Base-by-base conservation (phyloP, 2,113 vertebrate genomes). In the Dasypus novemcinctus region DNA sequence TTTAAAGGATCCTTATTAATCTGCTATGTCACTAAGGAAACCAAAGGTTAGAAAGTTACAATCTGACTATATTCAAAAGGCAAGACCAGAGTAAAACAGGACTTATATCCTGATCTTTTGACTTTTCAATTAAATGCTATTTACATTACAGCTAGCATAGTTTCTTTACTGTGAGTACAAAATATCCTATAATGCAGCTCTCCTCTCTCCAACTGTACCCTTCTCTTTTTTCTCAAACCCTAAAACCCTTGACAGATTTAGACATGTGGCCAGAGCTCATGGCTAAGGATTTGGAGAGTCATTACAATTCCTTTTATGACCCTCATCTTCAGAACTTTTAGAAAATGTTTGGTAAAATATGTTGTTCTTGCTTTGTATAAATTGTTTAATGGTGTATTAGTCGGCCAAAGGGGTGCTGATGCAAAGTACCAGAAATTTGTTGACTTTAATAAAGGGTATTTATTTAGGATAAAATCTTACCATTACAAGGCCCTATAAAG, bases 1-100 rank as follows among this genome's bases (percentile, higher is more conserved):
- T 91, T 57, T 31, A 90, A 94, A 90, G 18, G 3, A 29, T 80
- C 38, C 14, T 93, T 90, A 84, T 61, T 87, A 92, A 96, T 83
- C 82, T 92, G 1, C 61, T 83, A 41, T 68, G 64, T 72, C 38
- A 43, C 31, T 87, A 31, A 57, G 43, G 43, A 93, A 87, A 41
- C 29, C 38, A 95, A 93, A 90, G 27, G 1, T 78, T 90, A 93
- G 46, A 71, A 93, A 87, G 46, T 78, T 95, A 76, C 29, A 54
- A 76, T 80, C 90, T 94, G 95, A 91, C 31, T 69, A 46, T 89
- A 41, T 10, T 71, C 31, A 85, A 93, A 94, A 94, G 38, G 20
- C 23, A 87, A 87, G 46, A 54, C 38, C 4, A 66, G 9, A 27
- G n/a, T 33, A 95, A 94, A 93, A 31, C 36, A 84, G 27, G 25